A percentile compares a stretch with the other conserved stretches of the same genome.
Conservation (phyloP, 2,113 vertebrate species). For the Aphelocoma coerulescens region DNA sequence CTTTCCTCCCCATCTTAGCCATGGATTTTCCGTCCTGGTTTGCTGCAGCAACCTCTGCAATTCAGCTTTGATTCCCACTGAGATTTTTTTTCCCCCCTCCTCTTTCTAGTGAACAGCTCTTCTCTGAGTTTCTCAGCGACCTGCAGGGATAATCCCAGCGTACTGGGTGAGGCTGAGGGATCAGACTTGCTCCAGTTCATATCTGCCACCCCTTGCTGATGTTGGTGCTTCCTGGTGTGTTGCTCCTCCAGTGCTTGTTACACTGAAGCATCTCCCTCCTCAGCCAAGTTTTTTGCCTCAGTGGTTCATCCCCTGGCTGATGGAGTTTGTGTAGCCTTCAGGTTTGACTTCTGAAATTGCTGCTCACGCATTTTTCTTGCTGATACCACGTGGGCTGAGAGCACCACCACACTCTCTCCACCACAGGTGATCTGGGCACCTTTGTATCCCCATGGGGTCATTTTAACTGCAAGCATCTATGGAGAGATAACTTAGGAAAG, state of each 20-base stretch:
- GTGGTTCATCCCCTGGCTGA: neutral
- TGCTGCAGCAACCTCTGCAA: neutral
- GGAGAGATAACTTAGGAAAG: neutral
- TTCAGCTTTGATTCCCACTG: neutral
- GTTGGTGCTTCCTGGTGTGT: rapidly evolving
- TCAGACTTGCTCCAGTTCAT: neutral
- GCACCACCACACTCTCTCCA: rapidly evolving
- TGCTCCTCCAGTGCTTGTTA: neutral
- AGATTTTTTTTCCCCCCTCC: rapidly evolving
- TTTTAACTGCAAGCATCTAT: neutral
- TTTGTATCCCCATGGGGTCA: neutral
- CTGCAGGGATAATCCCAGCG: neutral
- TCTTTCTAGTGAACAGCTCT: neutral
- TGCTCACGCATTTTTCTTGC: neutral
- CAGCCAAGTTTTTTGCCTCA: neutral
- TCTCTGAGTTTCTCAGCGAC: neutral
- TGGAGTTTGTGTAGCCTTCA: neutral
- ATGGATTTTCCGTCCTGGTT: neutral
- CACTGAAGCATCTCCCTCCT: neutral
- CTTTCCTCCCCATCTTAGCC: neutral
- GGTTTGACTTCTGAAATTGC: neutral
- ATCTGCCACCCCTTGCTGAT: neutral
- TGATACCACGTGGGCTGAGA: neutral
- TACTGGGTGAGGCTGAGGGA: neutral
- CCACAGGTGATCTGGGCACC: neutral